Conservation (phyloP, 2,113 vertebrate genomes). For the Otocyon megalotis region DNA sequence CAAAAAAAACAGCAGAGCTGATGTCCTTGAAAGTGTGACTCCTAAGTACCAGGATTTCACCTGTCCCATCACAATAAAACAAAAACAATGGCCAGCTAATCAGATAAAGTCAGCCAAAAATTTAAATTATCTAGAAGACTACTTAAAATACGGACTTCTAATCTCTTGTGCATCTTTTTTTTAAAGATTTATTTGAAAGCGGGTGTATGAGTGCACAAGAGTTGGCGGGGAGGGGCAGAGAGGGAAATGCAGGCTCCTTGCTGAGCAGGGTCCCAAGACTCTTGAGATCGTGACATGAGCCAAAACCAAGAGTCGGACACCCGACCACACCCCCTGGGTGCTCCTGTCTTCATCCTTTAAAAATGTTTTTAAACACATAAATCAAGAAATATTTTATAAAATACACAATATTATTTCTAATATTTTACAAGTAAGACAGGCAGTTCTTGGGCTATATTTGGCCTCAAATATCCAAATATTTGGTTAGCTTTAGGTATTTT, state of each 20-base stretch:
- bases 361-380: not conserved
- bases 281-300: too few relatives aligned
- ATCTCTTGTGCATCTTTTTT: not conserved
- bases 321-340: too few relatives aligned
- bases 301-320: too few relatives aligned
- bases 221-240: not conserved
- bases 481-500: not conserved
- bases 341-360: not conserved
- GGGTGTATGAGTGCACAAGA: too few relatives aligned
- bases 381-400: not conserved
- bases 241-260: too few relatives aligned
- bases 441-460: not conserved
- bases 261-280: too few relatives aligned
- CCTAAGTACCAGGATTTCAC: not conserved
- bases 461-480: not conserved
- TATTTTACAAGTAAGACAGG: conserved; percentile 13
- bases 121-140: not conserved
- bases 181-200: not conserved
- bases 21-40: not conserved
- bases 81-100: conserved; percentile 14
- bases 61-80: conserved; percentile 36
- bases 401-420: not conserved
- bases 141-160: not conserved
- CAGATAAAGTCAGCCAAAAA: not conserved
- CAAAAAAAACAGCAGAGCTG: conserved; percentile 12